Conservation (phyloP, 2,113 vertebrate genomes). For the Epinephelus lanceolatus region DNA sequence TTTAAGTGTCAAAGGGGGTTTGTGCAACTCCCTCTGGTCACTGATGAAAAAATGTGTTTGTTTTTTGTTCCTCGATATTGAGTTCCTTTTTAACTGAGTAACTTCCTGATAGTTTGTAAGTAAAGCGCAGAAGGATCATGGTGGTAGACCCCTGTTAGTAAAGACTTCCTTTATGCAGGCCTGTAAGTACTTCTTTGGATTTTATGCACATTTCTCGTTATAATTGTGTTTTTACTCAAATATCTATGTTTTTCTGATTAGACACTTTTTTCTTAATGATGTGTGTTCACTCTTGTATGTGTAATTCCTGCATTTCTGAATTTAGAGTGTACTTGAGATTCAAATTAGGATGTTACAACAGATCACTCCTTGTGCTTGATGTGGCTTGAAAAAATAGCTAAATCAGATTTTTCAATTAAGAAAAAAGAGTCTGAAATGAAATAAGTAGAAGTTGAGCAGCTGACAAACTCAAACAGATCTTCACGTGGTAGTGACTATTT, state of each 20-base stretch:
- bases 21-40: conserved; percentile 40
- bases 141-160: not conserved
- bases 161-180: not conserved
- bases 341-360: not conserved
- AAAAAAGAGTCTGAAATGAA: too few species aligned
- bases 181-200: not conserved
- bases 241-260: not conserved
- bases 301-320: not conserved
- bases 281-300: not conserved
- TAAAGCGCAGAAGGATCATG: not conserved
- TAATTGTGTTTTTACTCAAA: not conserved
- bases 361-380: not conserved
- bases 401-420: not conserved
- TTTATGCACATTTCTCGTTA: not conserved
- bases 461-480: not conserved
- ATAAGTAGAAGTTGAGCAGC: too few species aligned
- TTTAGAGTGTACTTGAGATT: not conserved
- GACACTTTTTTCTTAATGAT: not conserved
- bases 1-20: conserved; percentile 35
- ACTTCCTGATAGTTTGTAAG: not conserved
- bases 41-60: not conserved
- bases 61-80: not conserved
- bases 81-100: not conserved
- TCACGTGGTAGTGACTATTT: not conserved
- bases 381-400: not conserved